These are phyloP conservation scores for Puffinus mauretanicus DNA, from an alignment of 2,113 vertebrate genomes.

Conservation along the genomic window DNA sequence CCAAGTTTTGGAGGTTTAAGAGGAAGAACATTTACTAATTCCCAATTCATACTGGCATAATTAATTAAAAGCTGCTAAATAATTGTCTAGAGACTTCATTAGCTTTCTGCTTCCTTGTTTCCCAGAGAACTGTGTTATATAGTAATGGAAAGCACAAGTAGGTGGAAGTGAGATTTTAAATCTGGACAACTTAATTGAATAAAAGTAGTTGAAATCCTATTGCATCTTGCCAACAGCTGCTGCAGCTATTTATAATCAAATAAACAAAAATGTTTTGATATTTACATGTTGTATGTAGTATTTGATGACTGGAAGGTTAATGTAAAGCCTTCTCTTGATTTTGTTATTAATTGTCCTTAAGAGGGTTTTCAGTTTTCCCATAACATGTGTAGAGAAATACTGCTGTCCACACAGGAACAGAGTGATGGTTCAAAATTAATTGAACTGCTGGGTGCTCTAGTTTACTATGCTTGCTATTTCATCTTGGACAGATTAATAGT, in stretches of 20 bases:
- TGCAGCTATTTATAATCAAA: background rate
- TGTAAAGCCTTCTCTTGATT: background rate
- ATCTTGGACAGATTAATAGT: background rate
- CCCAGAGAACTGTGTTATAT: background rate
- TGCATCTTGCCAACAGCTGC: background rate
- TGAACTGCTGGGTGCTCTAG: background rate
- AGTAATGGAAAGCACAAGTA: background rate
- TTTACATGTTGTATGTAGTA: background rate
- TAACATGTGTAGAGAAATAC: background rate
- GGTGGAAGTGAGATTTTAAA: slow-evolving; percentile 23
- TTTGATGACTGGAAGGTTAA: background rate
- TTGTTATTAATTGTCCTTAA: background rate
- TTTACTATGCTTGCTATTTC: background rate
- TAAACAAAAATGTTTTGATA: slow-evolving; percentile 21
- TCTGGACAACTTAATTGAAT: slow-evolving; percentile 34
- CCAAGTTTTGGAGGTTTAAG: background rate
- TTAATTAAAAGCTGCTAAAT: slow-evolving; percentile 53
- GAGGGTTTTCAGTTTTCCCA: background rate
- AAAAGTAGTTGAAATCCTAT: slow-evolving; percentile 2
- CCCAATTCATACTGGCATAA: background rate
- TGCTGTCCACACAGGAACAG: background rate
- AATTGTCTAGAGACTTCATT: slow-evolving; percentile 29
- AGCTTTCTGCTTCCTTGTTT: slow-evolving; percentile 18
- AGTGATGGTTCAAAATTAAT: background rate
- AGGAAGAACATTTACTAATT: slow-evolving; percentile 10